These are phyloP conservation scores for Morinoia aosen DNA, from an alignment of 2,888 invertebrate genomes.

Conservation along the genomic window DNA sequence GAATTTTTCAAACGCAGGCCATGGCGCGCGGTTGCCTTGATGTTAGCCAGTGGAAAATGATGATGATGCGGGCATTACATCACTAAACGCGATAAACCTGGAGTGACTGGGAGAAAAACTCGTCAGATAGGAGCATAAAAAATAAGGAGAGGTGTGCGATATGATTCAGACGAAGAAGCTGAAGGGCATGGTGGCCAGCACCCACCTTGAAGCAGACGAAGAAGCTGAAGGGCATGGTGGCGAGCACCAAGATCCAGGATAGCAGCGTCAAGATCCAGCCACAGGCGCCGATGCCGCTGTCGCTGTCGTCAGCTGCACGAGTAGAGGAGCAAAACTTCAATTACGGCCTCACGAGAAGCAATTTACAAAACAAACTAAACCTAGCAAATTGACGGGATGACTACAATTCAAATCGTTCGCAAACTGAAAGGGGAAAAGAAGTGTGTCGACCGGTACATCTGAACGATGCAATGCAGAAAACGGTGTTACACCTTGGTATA, in stretches of 20 bases:
- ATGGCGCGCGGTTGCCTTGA: neutral
- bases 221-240: constrained; percentile 93
- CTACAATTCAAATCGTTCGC: neutral
- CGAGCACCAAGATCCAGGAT: constrained; percentile 85
- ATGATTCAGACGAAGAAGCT: constrained; percentile 91
- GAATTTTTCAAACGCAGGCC: neutral
- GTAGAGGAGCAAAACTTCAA: neutral
- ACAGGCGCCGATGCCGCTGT: constrained; percentile 81
- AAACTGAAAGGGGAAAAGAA: neutral
- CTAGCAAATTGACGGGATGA: neutral
- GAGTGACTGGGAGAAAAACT: neutral
- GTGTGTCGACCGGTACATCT: neutral
- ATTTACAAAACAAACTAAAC: neutral
- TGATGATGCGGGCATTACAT: neutral
- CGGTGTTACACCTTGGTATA: neutral
- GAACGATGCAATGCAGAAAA: neutral
- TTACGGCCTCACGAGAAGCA: neutral
- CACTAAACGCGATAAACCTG: neutral
- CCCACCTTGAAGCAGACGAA: constrained; percentile 94
- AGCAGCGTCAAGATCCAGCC: constrained; percentile 86
- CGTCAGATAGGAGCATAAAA: neutral
- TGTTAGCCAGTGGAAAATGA: neutral
- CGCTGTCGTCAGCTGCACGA: constrained; percentile 73
- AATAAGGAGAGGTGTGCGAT: neutral
- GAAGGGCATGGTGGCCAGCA: constrained; percentile 87